Conservation (phyloP, 2,888 invertebrate genomes). For the Megaustenia siamemsis region DNA sequence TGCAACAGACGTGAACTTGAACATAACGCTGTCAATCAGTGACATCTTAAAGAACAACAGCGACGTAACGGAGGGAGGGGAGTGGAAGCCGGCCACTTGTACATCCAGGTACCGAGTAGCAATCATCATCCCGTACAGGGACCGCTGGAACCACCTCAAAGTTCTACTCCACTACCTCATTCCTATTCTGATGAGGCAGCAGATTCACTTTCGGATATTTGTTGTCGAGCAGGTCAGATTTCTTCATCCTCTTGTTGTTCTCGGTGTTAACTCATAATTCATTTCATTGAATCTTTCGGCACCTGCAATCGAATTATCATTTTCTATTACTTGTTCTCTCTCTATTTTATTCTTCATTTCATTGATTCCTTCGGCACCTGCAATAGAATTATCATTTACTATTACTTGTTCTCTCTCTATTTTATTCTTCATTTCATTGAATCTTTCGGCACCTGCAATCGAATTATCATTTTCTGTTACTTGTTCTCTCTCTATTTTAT, state of each 20-base stretch:
- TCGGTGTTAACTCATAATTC: too few species aligned
- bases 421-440: too few species aligned
- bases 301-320: too few species aligned
- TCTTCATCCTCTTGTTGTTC: background rate
- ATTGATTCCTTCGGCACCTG: background rate
- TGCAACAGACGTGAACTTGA: slow-evolving; percentile 49
- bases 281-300: too few species aligned
- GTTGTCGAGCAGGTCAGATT: slow-evolving; percentile 81
- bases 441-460: too few species aligned
- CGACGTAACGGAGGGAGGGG: slow-evolving; percentile 69
- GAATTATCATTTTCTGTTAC: background rate
- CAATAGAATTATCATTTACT: background rate
- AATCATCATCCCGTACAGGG: slow-evolving; percentile 79
- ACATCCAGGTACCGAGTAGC: slow-evolving; percentile 73
- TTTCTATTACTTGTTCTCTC: background rate
- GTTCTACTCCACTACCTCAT: slow-evolving; percentile 81
- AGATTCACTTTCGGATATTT: slow-evolving; percentile 81
- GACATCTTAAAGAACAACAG: slow-evolving; percentile 59
- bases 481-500: too few species aligned
- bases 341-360: background rate
- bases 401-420: background rate
- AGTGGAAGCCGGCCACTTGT: slow-evolving; percentile 70
- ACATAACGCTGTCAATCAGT: slow-evolving; percentile 41
- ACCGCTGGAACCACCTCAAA: slow-evolving; percentile 81
- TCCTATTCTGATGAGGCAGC: slow-evolving; percentile 82